Evolutionary conservation across 1,140 invertebrate genomes (phyloP).

Genomic region (Doryteuthis pealeii): DNA sequence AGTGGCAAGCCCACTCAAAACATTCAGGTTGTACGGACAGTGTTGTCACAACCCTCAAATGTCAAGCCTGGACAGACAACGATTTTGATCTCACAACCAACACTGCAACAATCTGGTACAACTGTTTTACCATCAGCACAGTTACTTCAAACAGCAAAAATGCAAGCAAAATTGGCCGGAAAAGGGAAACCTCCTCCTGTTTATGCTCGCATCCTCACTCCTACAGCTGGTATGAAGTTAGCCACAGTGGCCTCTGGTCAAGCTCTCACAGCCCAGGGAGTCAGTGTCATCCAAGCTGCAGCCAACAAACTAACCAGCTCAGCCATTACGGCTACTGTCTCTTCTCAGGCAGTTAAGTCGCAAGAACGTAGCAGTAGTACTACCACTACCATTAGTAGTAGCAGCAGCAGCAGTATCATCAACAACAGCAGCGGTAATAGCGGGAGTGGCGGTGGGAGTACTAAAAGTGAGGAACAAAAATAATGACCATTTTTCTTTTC

Average conservation of each 20-base stretch:
- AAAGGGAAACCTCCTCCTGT: slow-evolving; percentile 53
- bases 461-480: neutral
- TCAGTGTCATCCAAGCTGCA: slow-evolving; percentile 39
- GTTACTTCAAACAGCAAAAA: slow-evolving; percentile 34
- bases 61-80: slow-evolving; percentile 50
- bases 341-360: neutral
- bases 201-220: slow-evolving; percentile 56
- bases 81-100: slow-evolving; percentile 51
- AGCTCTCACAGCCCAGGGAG: slow-evolving; percentile 19
- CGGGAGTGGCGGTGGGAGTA: neutral
- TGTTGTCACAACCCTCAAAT: slow-evolving; percentile 44
- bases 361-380: neutral
- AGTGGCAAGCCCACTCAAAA: slow-evolving; percentile 48
- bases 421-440: neutral
- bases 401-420: too few species aligned
- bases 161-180: slow-evolving; percentile 34
- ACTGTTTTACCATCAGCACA: slow-evolving; percentile 38
- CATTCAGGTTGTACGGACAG: slow-evolving; percentile 51
- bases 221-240: slow-evolving; percentile 48
- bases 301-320: neutral
- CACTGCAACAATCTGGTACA: slow-evolving; percentile 35
- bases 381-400: neutral
- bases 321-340: neutral
- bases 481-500: too few species aligned
- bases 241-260: slow-evolving; percentile 29